Evolutionary conservation across 2,113 vertebrate genomes (phyloP), one percentile per base, ranked within the genome.

Genomic region (Charadrius vociferus): DNA sequence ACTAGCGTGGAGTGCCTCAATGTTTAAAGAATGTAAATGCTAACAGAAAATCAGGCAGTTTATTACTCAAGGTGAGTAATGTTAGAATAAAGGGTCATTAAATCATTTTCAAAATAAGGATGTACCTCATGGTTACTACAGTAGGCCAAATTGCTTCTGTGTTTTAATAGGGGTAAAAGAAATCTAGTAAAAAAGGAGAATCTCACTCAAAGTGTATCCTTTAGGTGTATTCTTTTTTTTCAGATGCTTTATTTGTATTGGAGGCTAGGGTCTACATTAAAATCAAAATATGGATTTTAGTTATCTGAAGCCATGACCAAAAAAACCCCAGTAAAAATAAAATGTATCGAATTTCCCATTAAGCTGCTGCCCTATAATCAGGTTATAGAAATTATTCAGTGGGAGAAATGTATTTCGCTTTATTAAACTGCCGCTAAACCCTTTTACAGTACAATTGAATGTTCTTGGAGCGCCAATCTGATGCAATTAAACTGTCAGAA

Each of bases 401-500:
- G 67, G 81, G 72, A 92, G 86, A 96, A 95, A 95, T 92, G 93
- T 88, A 96, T 94, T 68, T 96, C 6, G n/a, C 94, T 95, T 97
- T 96, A 92, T 85, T 96, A 94, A 98, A 96, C 77, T 90, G 90
- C 91, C 81, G 71, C 92, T 97, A 95, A 97, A 89, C 84, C 75
- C 73, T 98, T 97, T 96, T 81, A 92, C 77, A 90, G 89, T 97
- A 94, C 95, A 98, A 70, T 81, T 95, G 85, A 96, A 83, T 88
- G 86, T 98, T 98, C 96, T 86, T 96, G 58, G 81, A 97, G 84
- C 12, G 6, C 81, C 84, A 73, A 81, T 92, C 78, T 96, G 86
- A 95, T 96, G 90, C 97, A 97, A 95, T 98, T 98, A 97, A 98
- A 96, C 96, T 98, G 97, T 97, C 97, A 97, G 85, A 96, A 97